Base-by-base conservation (phyloP, 2,888 invertebrate species). In the Patella pellucida region DNA sequence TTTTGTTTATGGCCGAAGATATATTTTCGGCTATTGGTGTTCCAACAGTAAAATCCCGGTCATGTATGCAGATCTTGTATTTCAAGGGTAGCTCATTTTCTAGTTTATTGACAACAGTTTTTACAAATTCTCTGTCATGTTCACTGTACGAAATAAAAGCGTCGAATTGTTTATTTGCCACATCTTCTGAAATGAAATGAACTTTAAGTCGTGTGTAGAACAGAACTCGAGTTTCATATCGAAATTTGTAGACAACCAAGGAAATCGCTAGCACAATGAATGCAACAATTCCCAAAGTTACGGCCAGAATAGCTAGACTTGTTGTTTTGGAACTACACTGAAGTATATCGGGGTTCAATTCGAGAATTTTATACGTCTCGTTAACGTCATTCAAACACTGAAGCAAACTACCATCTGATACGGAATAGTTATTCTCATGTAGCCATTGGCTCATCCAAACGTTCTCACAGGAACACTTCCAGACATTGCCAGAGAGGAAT, bases 11-110 rank as follows among this genome's bases (percentile, higher is more conserved):
- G 15, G 71, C 71, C 23, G 50, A 23, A n/a, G 23, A 23, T 7
- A 71, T 71, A 14, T 71, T 71, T 23, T 71, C 71, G 11, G 51
- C 71, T 51, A 71, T 52, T 50, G 51, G 52, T 51, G 71, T 23
- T 3, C 71, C 71, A 52, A 71, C 71, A 19, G 41, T 16, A 52
- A 71, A 71, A 52, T 71, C 71, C 11, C 71, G 15, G 52, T 71
- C 50, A 52, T 71, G 71, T 14, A 71, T 52, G 51, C 71, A 71
- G 14, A 51, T 52, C 16, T 52, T 51, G 71, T 71, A 71, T 71
- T 19, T 19, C 23, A 62, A 23, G 23, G 19, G 19, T 19, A 62
- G 19, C 11, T 62, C 23, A 62, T 62, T 62, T 62, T 62, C 62
- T 23, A 62, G 23, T 19, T 62, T 23, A 19, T 62, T 62, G 23